Base-by-base conservation (phyloP, 1,140 invertebrate genomes). In the Chironomus striatipennis region DNA sequence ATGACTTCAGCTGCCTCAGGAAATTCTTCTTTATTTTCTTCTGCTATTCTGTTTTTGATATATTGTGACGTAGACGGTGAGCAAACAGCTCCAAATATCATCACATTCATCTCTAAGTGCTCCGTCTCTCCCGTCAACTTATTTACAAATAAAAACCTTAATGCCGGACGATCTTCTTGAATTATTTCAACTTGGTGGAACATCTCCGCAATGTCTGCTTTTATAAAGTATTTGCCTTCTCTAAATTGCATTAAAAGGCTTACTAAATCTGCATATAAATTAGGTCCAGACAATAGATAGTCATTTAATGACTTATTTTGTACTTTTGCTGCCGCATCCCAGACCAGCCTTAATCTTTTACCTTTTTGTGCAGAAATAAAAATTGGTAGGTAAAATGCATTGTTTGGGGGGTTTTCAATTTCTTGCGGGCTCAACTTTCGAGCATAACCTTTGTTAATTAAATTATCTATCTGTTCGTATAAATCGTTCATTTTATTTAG, bases 211-310 rank as follows among this genome's bases (percentile, higher is more conserved):
- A 80, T 78, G 74, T 81, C 81, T 10, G 77, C 75, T 21, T 74
- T 77, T n/a, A 81, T 34, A 43, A 77, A 77, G 17, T 79, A 74
- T n/a, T 24, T 17, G 42, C 79, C 75, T n/a, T 64, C 67, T 75
- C 80, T 74, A 73, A 81, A 82, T 2, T 77, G 73, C 2, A 80
- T 72, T 1, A 82, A n/a, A 42, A 80, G 76, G 10, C 76, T 73
- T 17, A 76, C 65, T 6, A 81, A 43, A 10, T 76, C 77, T 10
- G 77, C 75, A 0, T 77, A 74, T 2, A 81, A 43, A 74, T 81
- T 77, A 0, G 79, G 79, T 3, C 79, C 79, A 0, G 74, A 73
- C 34, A 77, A 17, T 42, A 78, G 75, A 34, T 57, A 42, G 73
- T 77, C 77, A 73, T 80, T 82, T 8, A 80, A 47, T 10, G 72